A percentile compares a stretch with the other conserved stretches of the same genome.
These are phyloP conservation scores for Orchestia grillus DNA, from an alignment of 1,140 invertebrate genomes.

Conservation along the genomic window DNA sequence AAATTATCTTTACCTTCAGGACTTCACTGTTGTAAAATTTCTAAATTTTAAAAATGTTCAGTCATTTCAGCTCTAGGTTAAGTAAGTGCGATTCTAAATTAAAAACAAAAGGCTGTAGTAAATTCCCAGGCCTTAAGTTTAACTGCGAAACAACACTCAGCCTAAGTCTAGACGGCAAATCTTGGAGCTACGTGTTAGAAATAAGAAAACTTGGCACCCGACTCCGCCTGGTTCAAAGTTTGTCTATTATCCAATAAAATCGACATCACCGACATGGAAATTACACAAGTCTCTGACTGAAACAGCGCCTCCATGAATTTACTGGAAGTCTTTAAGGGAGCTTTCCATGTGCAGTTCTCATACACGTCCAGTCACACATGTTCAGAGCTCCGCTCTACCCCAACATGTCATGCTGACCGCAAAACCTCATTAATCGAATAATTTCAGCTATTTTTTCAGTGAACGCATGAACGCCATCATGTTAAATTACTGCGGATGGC, in stretches of 20 bases:
- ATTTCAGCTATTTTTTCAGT: too few species aligned
- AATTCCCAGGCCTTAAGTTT: neutral
- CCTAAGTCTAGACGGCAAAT: neutral
- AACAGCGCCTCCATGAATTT: neutral
- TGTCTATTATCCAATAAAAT: neutral
- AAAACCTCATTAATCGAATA: too few species aligned
- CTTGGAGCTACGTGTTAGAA: neutral
- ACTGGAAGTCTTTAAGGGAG: neutral
- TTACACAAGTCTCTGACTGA: neutral
- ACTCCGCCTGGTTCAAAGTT: neutral
- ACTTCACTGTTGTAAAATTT: too few species aligned
- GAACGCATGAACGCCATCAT: too few species aligned
- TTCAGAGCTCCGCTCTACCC: neutral
- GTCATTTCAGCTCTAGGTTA: too few species aligned
- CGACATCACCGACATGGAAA: conserved; percentile 6
- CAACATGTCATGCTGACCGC: neutral
- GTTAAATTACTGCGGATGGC: too few species aligned
- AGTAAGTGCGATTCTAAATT: too few species aligned
- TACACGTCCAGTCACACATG: neutral
- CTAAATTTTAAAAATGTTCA: too few species aligned
- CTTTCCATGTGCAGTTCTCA: neutral
- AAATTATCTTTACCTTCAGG: too few species aligned
- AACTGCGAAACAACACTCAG: neutral
- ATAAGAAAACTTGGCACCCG: neutral
- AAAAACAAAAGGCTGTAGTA: too few species aligned